phyloP scores from a whole-genome alignment of 2,888 invertebrate species.

The Julus scanicus region DNA sequence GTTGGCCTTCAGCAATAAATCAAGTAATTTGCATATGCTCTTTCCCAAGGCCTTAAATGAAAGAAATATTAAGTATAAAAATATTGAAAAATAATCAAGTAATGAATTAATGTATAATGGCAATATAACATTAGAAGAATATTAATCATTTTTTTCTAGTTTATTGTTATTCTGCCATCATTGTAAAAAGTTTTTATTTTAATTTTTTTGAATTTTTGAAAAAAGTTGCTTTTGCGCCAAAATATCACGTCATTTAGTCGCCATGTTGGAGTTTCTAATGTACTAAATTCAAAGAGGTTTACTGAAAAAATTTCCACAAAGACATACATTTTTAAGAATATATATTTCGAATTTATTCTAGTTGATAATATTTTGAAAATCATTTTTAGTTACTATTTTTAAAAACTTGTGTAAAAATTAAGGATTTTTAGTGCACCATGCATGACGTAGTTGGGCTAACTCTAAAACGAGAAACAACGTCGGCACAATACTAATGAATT shows the following conservation, averaged over 20 bases:
- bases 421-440: too few relatives aligned
- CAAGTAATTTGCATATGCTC: not conserved
- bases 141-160: not conserved
- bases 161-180: not conserved
- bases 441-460: not conserved
- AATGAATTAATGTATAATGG: not conserved
- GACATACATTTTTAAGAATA: too few relatives aligned
- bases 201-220: not conserved
- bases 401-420: too few relatives aligned
- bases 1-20: not conserved
- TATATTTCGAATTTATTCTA: too few relatives aligned
- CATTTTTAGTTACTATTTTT: too few relatives aligned
- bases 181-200: not conserved
- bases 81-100: not conserved
- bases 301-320: too few relatives aligned
- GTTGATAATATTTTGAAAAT: too few relatives aligned
- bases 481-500: not conserved
- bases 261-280: too few relatives aligned
- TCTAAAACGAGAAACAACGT: not conserved
- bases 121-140: not conserved
- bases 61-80: not conserved
- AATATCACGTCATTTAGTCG: too few relatives aligned
- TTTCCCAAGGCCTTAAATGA: not conserved
- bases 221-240: not conserved
- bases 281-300: too few relatives aligned